Evolutionary conservation across 2,888 invertebrate species (phyloP), one percentile per base, ranked within the genome.

Genomic region (Notocelia uddmanniana): DNA sequence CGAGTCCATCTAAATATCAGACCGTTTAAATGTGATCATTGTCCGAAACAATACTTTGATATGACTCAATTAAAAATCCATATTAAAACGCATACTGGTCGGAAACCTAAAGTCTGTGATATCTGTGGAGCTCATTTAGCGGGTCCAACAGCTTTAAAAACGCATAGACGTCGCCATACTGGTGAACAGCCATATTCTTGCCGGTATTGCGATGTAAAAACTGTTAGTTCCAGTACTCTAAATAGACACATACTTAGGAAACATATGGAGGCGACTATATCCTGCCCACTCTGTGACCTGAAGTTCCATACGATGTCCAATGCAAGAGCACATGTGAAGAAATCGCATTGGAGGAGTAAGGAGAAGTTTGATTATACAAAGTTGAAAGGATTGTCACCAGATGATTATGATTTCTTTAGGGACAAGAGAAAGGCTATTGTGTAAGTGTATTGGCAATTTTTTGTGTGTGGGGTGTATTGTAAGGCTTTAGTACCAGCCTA

Each of bases 361-460:
- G 72, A 72, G 13, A 72, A 72, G 13, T 72, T 72, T 72, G 72
- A 72, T 37, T 68, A 68, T 48, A 72, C 60, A 0, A 72, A 72
- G 15, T 23, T 72, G 3, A 21, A 72, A 26, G 72, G 72, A 9
- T 21, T 72, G 26, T 23, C 55, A 1, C 67, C 67, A 11, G 19
- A 72, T 11, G 72, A 72, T 55, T 72, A 72, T 50, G 67, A 72
- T 3, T 72, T 72, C 50, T 72, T 72, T 31, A 68, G 68, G 11
- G 72, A 72, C 21, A 60, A 62, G 26, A 68, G 72, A 10, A 72
- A 68, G 55, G 72, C 68, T 54, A 21, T 71, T 13, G 10, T 71
- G 48, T 69, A 57, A 50, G 31, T n/a, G n/a, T n/a, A n/a, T n/a
- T n/a, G n/a, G n/a, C n/a, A n/a, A n/a, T n/a, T n/a, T n/a, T n/a